Base-by-base conservation (phyloP, 1,140 invertebrate species). In the Brachionus sp. region DNA sequence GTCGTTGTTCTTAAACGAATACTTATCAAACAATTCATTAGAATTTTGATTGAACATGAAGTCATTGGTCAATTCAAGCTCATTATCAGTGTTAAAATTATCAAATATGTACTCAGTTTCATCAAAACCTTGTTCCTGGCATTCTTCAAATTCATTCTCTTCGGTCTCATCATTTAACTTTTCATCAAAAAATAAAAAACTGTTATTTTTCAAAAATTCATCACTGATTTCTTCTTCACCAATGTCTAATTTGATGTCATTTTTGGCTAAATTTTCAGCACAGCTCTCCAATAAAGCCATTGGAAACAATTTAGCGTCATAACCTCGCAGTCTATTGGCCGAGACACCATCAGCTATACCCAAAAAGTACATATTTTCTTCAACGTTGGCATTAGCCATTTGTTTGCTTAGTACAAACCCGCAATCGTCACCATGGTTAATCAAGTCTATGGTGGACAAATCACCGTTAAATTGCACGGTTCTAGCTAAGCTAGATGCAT, bases 271-370 rank as follows among this genome's bases (percentile, higher is more conserved):
- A 35, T 44, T 29, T 9, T 82, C 12, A 10, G 42, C 23, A 50
- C 80, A 82, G 12, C 16, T 23, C 6, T 25, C 23, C 13, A 82
- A 35, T 3, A 82, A 19, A 33, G 57, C 62, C 39, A 42, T 66
- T 46, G 80, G 57, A 82, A 82, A 82, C 29, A 66, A 12, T 37
- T 82, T 66, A n/a, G 80, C 57, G 37, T 82, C 80, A 70, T 66
- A 66, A 37, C 80, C 80, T 5, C 57, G 25, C 25, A 39, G 37
- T 42, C 80, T 35, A 33, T 82, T 82, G 7, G 57, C 80, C 9
- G 44, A 53, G n/a, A 82, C 80, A 44, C 80, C 80, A 70, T 82
- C 80, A 37, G 80, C 57, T 29, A 82, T 16, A 6, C 80, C 80
- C n/a, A 82, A 2, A 50, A 68, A 82, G 33, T 68, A 82, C n/a